phyloP scores from a whole-genome alignment of 2,888 invertebrate species.

The Sarcophaga variegata region DNA sequence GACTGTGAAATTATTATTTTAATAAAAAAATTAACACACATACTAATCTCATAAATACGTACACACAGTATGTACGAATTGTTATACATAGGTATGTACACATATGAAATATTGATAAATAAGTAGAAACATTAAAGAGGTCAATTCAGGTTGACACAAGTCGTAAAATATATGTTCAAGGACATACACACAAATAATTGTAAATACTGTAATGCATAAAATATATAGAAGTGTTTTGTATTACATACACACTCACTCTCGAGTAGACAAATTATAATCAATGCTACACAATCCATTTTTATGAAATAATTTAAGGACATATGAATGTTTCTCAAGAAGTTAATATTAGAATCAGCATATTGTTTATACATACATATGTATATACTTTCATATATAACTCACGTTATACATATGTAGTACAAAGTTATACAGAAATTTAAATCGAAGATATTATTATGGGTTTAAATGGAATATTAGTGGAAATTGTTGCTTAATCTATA shows the following conservation, averaged over 20 bases:
- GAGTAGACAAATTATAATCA: neutral
- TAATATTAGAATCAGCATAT: too few species aligned
- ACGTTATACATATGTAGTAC: too few species aligned
- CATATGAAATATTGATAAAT: neutral
- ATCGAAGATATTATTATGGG: too few species aligned
- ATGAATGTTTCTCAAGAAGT: too few species aligned
- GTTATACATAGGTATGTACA: neutral
- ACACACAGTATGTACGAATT: neutral
- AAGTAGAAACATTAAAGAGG: neutral
- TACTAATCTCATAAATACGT: neutral
- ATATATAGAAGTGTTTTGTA: too few species aligned
- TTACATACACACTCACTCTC: neutral
- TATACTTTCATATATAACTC: too few species aligned
- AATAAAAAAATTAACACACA: neutral
- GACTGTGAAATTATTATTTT: too few species aligned
- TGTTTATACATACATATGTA: too few species aligned
- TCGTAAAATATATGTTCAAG: constrained; percentile 1
- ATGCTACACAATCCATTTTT: neutral
- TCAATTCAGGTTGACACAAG: neutral
- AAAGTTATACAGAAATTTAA: too few species aligned
- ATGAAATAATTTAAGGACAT: neutral
- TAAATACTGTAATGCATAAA: neutral
- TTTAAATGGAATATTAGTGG: too few species aligned
- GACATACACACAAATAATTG: neutral
- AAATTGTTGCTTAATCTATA: too few species aligned